Base-by-base conservation (phyloP, 2,113 vertebrate genomes). In the Ploceus nigricollis region DNA sequence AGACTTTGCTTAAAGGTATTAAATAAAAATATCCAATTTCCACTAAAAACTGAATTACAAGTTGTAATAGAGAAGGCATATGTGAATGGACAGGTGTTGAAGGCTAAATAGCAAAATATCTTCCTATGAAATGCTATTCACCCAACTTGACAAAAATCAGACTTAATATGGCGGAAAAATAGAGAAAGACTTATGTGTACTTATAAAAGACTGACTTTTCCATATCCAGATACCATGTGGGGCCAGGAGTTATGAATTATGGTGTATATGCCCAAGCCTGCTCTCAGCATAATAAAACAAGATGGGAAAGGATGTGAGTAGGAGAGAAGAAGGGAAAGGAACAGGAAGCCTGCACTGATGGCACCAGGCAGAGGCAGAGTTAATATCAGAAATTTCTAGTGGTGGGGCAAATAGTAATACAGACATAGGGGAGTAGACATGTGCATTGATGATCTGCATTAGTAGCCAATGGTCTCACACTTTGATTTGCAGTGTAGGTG, bases 131-230 rank as follows among this genome's bases (percentile, higher is more conserved):
- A 15, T 44, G 10, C 8, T 72, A 35, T 10, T 61, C 27, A 53
- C 22, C 9, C 20, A 25, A n/a, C 7, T 30, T 56, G 48, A 30
- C 18, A 79, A 71, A 82, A 90, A 60, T 63, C 14, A 83, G 16
- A 48, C 1, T 8, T 15, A 77, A 35, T 40, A n/a, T 4, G 5
- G 2, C 8, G 14, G 5, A 0, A 12, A 47, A 56, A 22, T 15
- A 78, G 20, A 87, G 5, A 53, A 71, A 82, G 13, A 44, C 8
- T 31, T 19, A 33, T 30, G 10, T 39, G 51, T 14, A 9, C 23
- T 47, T 68, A 42, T 3, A 64, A 39, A 88, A 86, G 14, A 35
- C 21, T 64, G 44, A 19, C 5, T n/a, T 53, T 11, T 65, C n/a
- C 1, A 2, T 60, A 31, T 21, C 18, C 37, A 85, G 56, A 72